Conservation (phyloP, 2,888 invertebrate species). For the Macrophya alboannulata region DNA sequence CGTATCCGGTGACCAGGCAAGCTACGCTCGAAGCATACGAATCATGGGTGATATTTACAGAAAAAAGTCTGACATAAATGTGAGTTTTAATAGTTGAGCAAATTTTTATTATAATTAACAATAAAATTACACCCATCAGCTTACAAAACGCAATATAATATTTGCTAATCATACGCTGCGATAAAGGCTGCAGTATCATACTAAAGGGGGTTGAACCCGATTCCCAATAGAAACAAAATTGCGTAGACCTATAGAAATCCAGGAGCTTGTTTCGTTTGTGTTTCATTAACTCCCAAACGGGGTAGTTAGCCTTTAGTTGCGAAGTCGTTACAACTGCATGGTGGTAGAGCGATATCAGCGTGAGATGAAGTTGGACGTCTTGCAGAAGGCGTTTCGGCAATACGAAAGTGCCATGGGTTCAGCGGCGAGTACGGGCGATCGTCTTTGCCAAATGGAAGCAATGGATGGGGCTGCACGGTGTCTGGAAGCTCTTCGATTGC, state of each 20-base stretch:
- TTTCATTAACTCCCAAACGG: slow-evolving; percentile 36
- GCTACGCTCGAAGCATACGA: slow-evolving; percentile 91
- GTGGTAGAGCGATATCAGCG: slow-evolving; percentile 55
- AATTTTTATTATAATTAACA: not conserved
- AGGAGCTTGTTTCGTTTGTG: slow-evolving; percentile 31
- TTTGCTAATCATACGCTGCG: not conserved
- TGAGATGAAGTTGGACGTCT: slow-evolving; percentile 61
- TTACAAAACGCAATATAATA: not conserved
- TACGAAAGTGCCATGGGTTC: slow-evolving; percentile 94
- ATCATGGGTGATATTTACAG: slow-evolving; percentile 93
- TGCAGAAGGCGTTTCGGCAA: slow-evolving; percentile 88
- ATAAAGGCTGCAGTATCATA: not conserved
- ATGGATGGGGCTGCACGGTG: slow-evolving; percentile 94
- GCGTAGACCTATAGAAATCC: not conserved
- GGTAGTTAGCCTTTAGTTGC: slow-evolving; percentile 55
- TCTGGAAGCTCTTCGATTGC: slow-evolving; percentile 88
- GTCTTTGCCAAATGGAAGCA: slow-evolving; percentile 94
- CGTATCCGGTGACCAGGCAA: slow-evolving; percentile 92
- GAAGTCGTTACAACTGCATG: slow-evolving; percentile 44
- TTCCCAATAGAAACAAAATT: not conserved
- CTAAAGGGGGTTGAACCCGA: not conserved
- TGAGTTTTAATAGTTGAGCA: slow-evolving; percentile 79
- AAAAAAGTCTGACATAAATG: slow-evolving; percentile 91
- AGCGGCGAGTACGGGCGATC: slow-evolving; percentile 90
- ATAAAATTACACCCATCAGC: slow-evolving; percentile 26